Conservation (phyloP, 2,888 invertebrate species). For the Vannuccia rotundouncinata region DNA sequence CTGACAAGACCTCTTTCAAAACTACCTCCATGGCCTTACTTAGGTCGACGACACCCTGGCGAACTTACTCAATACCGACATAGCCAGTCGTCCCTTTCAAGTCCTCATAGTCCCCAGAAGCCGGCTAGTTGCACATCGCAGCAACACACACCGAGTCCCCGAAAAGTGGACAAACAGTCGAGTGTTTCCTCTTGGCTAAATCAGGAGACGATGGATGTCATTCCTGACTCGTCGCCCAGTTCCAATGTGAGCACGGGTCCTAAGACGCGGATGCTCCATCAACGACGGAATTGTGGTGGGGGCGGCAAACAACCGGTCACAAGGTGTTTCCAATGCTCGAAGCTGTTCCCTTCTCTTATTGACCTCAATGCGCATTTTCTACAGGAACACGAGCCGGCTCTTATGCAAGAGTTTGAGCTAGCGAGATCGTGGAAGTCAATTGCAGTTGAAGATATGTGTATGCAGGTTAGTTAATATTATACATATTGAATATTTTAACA, state of each 20-base stretch:
- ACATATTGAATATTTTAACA: too few relatives aligned
- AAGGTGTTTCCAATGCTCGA: slow-evolving; percentile 45
- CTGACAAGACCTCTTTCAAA: neutral
- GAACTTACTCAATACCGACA: neutral
- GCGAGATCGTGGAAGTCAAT: slow-evolving; percentile 36
- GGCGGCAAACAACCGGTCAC: slow-evolving; percentile 37
- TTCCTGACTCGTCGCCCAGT: neutral
- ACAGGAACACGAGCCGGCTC: slow-evolving; percentile 44
- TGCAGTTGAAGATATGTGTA: slow-evolving; percentile 35
- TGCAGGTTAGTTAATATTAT: slow-evolving; percentile 32
- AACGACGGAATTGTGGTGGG: neutral
- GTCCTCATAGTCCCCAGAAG: neutral
- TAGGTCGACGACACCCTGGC: neutral
- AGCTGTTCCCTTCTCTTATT: slow-evolving; percentile 48
- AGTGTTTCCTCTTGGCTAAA: neutral
- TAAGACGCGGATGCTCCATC: neutral
- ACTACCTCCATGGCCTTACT: neutral
- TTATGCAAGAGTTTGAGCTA: slow-evolving; percentile 38
- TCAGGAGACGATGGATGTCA: neutral
- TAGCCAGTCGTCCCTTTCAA: neutral
- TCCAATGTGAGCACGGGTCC: neutral
- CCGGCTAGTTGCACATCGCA: neutral
- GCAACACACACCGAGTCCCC: neutral
- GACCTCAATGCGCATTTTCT: slow-evolving; percentile 53
- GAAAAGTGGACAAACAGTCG: neutral